Evolutionary conservation across 1,140 invertebrate genomes (phyloP).

Genomic region (Cotesia vestalis): DNA sequence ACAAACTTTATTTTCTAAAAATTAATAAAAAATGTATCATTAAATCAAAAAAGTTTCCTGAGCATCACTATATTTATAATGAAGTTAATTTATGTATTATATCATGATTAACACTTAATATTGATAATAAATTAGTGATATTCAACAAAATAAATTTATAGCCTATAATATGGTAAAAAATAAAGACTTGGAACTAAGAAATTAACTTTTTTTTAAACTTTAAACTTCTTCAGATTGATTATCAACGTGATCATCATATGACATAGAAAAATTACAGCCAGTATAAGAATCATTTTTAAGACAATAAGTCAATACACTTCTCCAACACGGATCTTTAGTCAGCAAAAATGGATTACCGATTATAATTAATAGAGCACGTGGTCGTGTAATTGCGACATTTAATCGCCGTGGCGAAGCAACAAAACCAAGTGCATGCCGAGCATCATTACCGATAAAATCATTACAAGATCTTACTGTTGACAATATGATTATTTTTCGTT

Average conservation of each 20-base stretch:
- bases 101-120: too few relatives aligned
- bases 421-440: constrained; percentile 77
- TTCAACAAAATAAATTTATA: too few relatives aligned
- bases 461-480: constrained; percentile 81
- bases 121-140: too few relatives aligned
- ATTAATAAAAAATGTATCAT: too few relatives aligned
- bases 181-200: too few relatives aligned
- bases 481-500: constrained; percentile 85
- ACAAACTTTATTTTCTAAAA: too few relatives aligned
- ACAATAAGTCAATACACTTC: constrained; percentile 71
- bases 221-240: background rate
- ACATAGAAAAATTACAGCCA: constrained; percentile 49
- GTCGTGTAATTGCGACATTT: constrained; percentile 88
- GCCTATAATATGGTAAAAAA: too few relatives aligned
- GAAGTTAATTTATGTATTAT: too few relatives aligned
- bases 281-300: constrained; percentile 46
- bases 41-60: too few relatives aligned
- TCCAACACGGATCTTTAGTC: constrained; percentile 76
- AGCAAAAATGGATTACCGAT: constrained; percentile 86
- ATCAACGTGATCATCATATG: constrained; percentile 22
- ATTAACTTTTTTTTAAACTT: too few relatives aligned
- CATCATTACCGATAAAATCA: constrained; percentile 65
- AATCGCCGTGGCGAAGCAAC: constrained; percentile 78
- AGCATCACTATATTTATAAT: too few relatives aligned
- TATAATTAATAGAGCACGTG: constrained; percentile 80